phyloP scores from a whole-genome alignment of 37 sponge, comb jelly and placozoan genomes.

The Ianthella basta region DNA sequence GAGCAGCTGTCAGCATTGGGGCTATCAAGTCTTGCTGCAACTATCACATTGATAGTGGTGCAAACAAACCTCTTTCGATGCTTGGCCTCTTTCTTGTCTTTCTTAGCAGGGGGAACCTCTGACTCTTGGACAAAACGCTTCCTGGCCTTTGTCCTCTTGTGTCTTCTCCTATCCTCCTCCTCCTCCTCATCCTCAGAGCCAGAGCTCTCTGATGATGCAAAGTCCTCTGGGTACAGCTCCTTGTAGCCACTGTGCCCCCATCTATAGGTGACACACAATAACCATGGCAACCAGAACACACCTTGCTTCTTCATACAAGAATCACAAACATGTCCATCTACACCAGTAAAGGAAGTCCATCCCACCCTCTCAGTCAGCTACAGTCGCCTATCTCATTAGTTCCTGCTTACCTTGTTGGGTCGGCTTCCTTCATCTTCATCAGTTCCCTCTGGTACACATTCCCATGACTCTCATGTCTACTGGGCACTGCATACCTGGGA shows the following conservation, averaged over 20 bases:
- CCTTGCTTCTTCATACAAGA: no score
- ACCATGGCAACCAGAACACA: no score
- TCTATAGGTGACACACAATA: constrained; percentile 22
- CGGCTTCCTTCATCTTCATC: constrained; percentile 53
- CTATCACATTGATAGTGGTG: no score
- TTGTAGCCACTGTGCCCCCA: constrained; percentile 85
- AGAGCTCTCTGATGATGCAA: constrained; percentile 26
- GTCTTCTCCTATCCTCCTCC: neutral
- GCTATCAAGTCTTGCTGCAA: no score
- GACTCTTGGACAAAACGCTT: no score
- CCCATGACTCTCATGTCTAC: neutral
- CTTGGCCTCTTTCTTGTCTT: neutral
- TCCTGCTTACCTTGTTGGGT: constrained; percentile 42
- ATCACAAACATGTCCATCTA: no score
- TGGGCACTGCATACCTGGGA: no score
- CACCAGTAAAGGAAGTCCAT: no score
- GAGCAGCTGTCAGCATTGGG: no score
- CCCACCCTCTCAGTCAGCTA: no score
- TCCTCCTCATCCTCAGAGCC: constrained; percentile 22
- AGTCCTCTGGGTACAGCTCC: constrained; percentile 78
- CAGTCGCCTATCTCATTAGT: no score
- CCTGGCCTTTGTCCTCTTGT: neutral
- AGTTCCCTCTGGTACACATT: constrained; percentile 35
- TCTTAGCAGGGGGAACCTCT: neutral
- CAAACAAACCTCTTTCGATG: constrained; percentile 1